Percentiles rank a stretch among this genome's conserved stretches.
These are phyloP conservation scores for Bombus huntii DNA, from an alignment of 1,140 invertebrate genomes.

Conservation along the genomic window DNA sequence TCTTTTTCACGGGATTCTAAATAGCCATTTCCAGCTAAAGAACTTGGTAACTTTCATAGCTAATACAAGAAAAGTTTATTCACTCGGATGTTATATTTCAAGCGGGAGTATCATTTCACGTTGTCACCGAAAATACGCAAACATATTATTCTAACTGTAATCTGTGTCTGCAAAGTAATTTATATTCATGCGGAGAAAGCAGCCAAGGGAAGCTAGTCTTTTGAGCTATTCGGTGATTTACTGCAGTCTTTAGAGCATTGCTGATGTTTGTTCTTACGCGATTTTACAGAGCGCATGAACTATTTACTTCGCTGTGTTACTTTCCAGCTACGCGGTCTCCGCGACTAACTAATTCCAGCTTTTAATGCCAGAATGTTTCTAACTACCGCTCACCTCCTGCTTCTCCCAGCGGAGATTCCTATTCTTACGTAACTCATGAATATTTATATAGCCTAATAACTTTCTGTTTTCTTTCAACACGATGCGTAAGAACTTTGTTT, in stretches of 20 bases:
- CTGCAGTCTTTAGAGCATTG: conserved; percentile 4
- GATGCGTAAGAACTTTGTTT: conserved; percentile 36
- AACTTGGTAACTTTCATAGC: neutral
- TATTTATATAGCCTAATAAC: conserved; percentile 44
- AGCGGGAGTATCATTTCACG: neutral
- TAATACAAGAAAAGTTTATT: conserved; percentile 19
- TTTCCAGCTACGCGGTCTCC: conserved; percentile 12
- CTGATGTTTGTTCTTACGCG: conserved; percentile 44
- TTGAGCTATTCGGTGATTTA: conserved; percentile 35
- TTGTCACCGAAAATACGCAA: conserved; percentile 25
- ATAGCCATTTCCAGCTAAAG: neutral
- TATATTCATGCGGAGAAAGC: conserved; percentile 25
- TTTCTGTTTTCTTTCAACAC: conserved; percentile 49
- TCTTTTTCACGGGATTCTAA: neutral
- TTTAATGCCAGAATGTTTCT: conserved; percentile 48
- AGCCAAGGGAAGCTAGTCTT: neutral
- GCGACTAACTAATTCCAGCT: conserved; percentile 37
- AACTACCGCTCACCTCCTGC: conserved; percentile 15
- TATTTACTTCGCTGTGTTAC: conserved; percentile 26
- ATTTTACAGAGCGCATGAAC: conserved; percentile 29
- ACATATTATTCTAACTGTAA: conserved; percentile 8
- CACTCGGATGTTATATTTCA: neutral
- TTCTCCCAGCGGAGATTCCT: conserved; percentile 7
- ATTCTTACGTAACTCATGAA: conserved; percentile 42
- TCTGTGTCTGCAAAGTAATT: conserved; percentile 17